phyloP scores from a whole-genome alignment of 2,113 vertebrate genomes.

The Elachura formosa region DNA sequence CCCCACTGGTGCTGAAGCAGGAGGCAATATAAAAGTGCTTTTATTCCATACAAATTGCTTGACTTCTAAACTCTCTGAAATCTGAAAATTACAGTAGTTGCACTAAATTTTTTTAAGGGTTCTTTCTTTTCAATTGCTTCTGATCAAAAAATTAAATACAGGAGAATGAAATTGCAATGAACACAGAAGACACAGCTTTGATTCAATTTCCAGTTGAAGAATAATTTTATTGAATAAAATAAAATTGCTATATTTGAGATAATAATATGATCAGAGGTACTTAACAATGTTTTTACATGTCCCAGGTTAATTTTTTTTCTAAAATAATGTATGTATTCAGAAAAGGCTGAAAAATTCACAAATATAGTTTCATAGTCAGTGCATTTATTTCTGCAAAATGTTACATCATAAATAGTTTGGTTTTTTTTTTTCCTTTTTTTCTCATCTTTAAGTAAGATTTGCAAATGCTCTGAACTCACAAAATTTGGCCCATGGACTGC shows the following conservation, averaged over 20 bases:
- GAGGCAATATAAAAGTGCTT: conserved; percentile 51
- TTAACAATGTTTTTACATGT: not conserved
- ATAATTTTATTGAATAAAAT: conserved; percentile 13
- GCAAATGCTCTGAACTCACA: not conserved
- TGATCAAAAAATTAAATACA: conserved; percentile 37
- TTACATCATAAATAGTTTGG: not conserved
- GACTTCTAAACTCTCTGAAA: conserved; percentile 40
- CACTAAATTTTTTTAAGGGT: not conserved
- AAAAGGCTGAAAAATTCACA: not conserved
- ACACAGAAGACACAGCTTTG: not conserved
- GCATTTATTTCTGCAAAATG: not conserved
- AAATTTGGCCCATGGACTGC: not conserved
- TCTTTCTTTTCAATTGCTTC: not conserved
- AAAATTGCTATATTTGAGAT: not conserved
- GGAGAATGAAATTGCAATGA: conserved; percentile 17
- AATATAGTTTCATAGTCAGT: not conserved
- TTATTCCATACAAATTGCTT: conserved; percentile 51
- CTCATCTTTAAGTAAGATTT: not conserved
- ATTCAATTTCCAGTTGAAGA: not conserved
- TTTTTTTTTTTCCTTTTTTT: fast-evolving
- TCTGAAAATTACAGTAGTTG: conserved; percentile 23
- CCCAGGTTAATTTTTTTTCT: not conserved
- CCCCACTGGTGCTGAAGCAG: conserved; percentile 22
- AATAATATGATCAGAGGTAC: not conserved
- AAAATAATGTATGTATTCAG: not conserved